A percentile compares a stretch with the other conserved stretches of the same genome.
Evolutionary conservation across 2,113 vertebrate genomes (phyloP).

Genomic region (Silurus asotus): DNA sequence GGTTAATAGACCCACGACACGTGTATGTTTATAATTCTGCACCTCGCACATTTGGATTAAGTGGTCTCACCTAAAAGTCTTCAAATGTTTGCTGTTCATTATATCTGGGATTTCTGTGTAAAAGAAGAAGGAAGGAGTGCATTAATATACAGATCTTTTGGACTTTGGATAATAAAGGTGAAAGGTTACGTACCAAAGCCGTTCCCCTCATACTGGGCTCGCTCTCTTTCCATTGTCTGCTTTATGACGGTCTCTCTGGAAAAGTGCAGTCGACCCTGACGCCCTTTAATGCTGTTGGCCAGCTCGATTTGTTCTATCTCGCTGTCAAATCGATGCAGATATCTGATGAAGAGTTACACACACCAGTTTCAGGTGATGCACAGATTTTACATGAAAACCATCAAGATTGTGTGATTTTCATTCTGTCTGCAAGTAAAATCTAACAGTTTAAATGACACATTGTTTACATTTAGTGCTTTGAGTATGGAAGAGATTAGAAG

Average conservation of each 20-base stretch:
- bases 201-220: constrained; percentile 75
- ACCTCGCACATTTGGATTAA: not conserved
- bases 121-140: constrained; percentile 28
- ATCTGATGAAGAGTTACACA: constrained; percentile 70
- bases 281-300: constrained; percentile 88
- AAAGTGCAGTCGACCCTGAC: constrained; percentile 84
- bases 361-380: not conserved
- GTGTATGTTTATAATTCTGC: not conserved
- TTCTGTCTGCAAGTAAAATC: not conserved
- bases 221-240: constrained; percentile 87
- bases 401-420: not conserved
- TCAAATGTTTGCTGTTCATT: constrained; percentile 83
- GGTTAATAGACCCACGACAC: no score
- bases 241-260: constrained; percentile 85
- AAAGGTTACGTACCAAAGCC: constrained; percentile 80
- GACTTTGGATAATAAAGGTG: not conserved
- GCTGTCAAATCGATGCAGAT: constrained; percentile 83
- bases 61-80: constrained; percentile 82
- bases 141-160: not conserved
- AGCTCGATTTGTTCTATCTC: constrained; percentile 95
- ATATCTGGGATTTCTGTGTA: constrained; percentile 91
- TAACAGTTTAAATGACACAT: no score
- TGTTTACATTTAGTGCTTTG: no score
- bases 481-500: no score
- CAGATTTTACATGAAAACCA: not conserved